A percentile compares a stretch with the other conserved stretches of the same genome.
Evolutionary conservation across 30 jellyfish, hydroid and myxozoan species (phyloP).

Genomic region (Calvadosia cruxmelitensis): DNA sequence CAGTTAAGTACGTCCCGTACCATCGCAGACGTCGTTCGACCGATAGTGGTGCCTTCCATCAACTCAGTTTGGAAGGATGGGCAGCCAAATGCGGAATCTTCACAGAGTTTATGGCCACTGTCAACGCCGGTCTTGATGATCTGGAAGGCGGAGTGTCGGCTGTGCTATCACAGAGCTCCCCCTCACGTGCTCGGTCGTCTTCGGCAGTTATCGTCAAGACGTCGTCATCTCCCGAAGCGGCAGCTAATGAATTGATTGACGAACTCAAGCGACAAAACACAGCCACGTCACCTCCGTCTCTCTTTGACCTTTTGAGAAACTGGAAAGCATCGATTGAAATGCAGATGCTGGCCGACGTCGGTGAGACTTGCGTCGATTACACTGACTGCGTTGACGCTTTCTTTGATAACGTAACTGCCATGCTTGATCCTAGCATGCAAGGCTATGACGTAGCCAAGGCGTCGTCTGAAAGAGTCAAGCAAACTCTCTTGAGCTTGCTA

Average conservation of each 20-base stretch:
- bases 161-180: neutral
- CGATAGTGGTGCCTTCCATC: neutral
- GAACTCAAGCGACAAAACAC: slow-evolving; percentile 7
- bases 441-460: neutral
- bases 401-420: slow-evolving; percentile 19
- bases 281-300: slow-evolving; percentile 5
- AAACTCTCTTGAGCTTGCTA: neutral
- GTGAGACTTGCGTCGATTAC: slow-evolving; percentile 5
- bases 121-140: neutral
- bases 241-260: neutral
- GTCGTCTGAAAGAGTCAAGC: neutral
- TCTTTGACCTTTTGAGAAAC: neutral
- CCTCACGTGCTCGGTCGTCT: neutral
- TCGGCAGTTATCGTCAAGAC: neutral
- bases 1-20: slow-evolving; percentile 15
- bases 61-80: neutral
- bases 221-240: neutral
- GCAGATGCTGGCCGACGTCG: slow-evolving; percentile 1
- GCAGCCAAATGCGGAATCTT: slow-evolving; percentile 16
- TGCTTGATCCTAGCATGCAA: slow-evolving; percentile 27
- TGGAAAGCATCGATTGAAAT: neutral
- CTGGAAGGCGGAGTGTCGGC: too few relatives aligned
- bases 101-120: neutral
- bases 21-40: slow-evolving; percentile 20
- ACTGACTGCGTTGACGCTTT: slow-evolving; percentile 31